Evolutionary conservation across 2,797 vertebrate species (phyloP).

Genomic region (Lophius americanus): DNA sequence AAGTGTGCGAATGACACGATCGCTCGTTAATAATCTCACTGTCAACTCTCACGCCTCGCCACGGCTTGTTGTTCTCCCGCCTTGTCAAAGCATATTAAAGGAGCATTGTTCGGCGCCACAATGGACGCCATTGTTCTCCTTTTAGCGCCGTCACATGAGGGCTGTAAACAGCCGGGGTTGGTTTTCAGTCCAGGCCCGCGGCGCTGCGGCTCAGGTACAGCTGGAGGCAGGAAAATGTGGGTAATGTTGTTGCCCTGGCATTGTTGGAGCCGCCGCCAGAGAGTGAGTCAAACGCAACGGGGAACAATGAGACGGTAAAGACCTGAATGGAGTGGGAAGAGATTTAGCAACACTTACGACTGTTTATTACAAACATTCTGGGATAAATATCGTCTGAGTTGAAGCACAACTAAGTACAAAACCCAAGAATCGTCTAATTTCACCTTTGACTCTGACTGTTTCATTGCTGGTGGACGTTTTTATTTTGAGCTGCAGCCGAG

Average conservation of each 20-base stretch:
- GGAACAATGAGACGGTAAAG: slow-evolving; percentile 42
- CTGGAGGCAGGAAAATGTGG: slow-evolving; percentile 23
- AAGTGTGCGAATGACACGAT: slow-evolving; percentile 42
- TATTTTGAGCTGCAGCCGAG: too few relatives aligned
- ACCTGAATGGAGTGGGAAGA: slow-evolving; percentile 24
- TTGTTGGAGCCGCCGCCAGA: slow-evolving; percentile 39
- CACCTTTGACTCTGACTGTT: too few relatives aligned
- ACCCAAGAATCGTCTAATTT: too few relatives aligned
- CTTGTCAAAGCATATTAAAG: slow-evolving; percentile 69
- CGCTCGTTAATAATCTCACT: slow-evolving; percentile 57
- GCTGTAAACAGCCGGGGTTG: slow-evolving; percentile 45
- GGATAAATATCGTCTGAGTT: neutral
- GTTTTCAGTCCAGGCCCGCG: slow-evolving; percentile 21
- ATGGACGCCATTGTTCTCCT: slow-evolving; percentile 53
- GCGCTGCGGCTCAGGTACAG: slow-evolving; percentile 48
- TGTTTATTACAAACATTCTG: slow-evolving; percentile 7
- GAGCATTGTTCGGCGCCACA: slow-evolving; percentile 53
- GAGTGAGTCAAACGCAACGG: slow-evolving; percentile 43
- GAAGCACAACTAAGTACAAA: too few relatives aligned
- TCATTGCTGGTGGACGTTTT: too few relatives aligned
- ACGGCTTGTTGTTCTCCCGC: slow-evolving; percentile 31
- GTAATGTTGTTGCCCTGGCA: slow-evolving; percentile 24
- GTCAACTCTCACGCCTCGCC: slow-evolving; percentile 49
- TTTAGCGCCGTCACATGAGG: slow-evolving; percentile 39
- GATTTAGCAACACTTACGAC: slow-evolving; percentile 3